A percentile compares a stretch with the other conserved stretches of the same genome.
These are phyloP conservation scores for Autographa gamma DNA, from an alignment of 2,888 invertebrate genomes.

Conservation along the genomic window DNA sequence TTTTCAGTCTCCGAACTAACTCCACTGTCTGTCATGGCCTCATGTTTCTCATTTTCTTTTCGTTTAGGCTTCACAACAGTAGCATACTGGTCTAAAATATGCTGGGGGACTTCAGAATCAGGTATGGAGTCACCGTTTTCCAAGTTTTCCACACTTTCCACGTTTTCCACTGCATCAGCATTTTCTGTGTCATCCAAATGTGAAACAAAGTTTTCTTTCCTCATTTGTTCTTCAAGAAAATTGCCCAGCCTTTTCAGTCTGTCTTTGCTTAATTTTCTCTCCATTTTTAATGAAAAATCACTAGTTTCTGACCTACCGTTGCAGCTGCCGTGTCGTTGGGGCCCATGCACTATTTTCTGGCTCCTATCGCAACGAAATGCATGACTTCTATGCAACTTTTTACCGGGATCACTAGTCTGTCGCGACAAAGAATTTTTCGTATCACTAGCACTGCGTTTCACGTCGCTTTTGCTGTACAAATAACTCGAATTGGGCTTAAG, in stretches of 20 bases:
- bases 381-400: slow-evolving; percentile 89
- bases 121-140: slow-evolving; percentile 70
- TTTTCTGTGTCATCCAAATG: slow-evolving; percentile 41
- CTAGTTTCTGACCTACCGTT: slow-evolving; percentile 80
- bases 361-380: slow-evolving; percentile 89
- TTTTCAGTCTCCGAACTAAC: slow-evolving; percentile 87
- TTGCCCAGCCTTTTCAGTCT: slow-evolving; percentile 79
- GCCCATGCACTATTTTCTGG: slow-evolving; percentile 71
- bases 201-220: slow-evolving; percentile 79
- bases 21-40: slow-evolving; percentile 85
- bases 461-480: slow-evolving; percentile 76
- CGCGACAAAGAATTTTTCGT: slow-evolving; percentile 77
- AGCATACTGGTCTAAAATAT: slow-evolving; percentile 85
- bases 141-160: slow-evolving; percentile 46
- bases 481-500: slow-evolving; percentile 80
- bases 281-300: slow-evolving; percentile 78
- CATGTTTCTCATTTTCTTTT: slow-evolving; percentile 73
- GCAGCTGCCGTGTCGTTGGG: slow-evolving; percentile 80
- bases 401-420: slow-evolving; percentile 86
- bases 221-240: slow-evolving; percentile 83
- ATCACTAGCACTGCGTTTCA: slow-evolving; percentile 72
- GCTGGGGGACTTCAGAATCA: slow-evolving; percentile 80
- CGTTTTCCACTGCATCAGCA: slow-evolving; percentile 59
- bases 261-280: slow-evolving; percentile 80
- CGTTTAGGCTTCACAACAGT: slow-evolving; percentile 80